Percentiles rank a stretch among this genome's conserved stretches.
Conservation (phyloP, 2,888 invertebrate genomes). For the Lithophane leautieri region DNA sequence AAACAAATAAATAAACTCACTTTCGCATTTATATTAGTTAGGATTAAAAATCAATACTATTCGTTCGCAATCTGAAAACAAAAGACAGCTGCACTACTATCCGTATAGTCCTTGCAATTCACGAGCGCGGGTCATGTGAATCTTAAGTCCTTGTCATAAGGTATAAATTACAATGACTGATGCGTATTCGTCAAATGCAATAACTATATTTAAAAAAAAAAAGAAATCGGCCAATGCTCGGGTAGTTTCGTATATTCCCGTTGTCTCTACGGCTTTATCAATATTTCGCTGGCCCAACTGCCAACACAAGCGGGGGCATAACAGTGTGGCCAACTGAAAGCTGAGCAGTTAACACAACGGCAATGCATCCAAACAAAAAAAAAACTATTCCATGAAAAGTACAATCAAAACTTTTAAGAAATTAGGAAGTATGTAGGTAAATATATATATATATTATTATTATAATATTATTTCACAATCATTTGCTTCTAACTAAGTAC, state of each 20-base stretch:
- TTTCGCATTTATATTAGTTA: no score
- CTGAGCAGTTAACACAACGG: not conserved
- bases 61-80: slow-evolving; percentile 18
- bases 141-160: no score
- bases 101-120: no score
- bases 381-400: slow-evolving; percentile 4
- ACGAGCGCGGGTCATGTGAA: no score
- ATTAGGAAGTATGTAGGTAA: not conserved
- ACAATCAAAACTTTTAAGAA: slow-evolving; percentile 1
- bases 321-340: not conserved
- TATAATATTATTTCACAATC: slow-evolving; percentile 7
- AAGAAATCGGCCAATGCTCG: no score
- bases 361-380: not conserved
- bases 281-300: not conserved
- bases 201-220: not conserved
- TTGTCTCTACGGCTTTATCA: not conserved
- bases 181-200: no score
- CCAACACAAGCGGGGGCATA: no score
- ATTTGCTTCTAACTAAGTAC: slow-evolving; percentile 2
- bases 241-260: not conserved
- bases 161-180: no score
- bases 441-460: no score
- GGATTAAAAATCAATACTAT: not conserved
- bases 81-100: not conserved
- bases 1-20: no score